Percentiles rank a stretch among this genome's conserved stretches.
These are phyloP conservation scores for Chymomyza procnemis DNA, from an alignment of 2,888 invertebrate species.

Conservation along the genomic window DNA sequence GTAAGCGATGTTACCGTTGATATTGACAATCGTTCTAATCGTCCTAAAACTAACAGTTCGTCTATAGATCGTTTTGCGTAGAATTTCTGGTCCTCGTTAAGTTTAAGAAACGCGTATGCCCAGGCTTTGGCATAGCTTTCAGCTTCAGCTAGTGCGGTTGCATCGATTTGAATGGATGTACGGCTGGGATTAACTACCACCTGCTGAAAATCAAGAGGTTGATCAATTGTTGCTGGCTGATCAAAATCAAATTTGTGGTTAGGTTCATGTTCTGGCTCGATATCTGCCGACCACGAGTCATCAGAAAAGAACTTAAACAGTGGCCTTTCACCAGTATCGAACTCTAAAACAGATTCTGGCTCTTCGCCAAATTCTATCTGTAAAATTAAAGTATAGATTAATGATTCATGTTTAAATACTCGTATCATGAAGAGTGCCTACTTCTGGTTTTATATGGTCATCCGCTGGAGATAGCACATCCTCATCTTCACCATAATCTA, in stretches of 20 bases:
- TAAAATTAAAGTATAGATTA: too few species aligned
- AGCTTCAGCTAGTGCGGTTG: constrained; percentile 51
- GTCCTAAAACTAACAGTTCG: constrained; percentile 53
- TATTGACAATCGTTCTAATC: constrained; percentile 49
- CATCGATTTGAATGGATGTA: constrained; percentile 33
- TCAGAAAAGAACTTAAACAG: constrained; percentile 52
- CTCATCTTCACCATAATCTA: background rate
- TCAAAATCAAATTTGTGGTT: constrained; percentile 43
- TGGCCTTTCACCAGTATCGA: constrained; percentile 35
- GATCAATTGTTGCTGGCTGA: background rate
- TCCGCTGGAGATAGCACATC: background rate
- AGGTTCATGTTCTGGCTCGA: constrained; percentile 28
- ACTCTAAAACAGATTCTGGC: background rate
- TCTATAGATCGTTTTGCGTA: constrained; percentile 63
- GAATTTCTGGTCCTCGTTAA: constrained; percentile 60
- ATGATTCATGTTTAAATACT: background rate
- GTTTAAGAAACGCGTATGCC: constrained; percentile 61
- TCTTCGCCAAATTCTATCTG: background rate
- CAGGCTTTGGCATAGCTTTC: constrained; percentile 57
- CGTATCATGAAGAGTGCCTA: background rate
- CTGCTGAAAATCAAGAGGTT: constrained; percentile 23
- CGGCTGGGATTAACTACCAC: constrained; percentile 31
- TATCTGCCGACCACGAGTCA: constrained; percentile 35
- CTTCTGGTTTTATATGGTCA: background rate
- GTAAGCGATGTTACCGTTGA: constrained; percentile 58